A percentile compares a stretch with the other conserved stretches of the same genome.
These are phyloP conservation scores for Trissolcus brochymenae DNA, from an alignment of 2,888 invertebrate genomes.

Conservation along the genomic window DNA sequence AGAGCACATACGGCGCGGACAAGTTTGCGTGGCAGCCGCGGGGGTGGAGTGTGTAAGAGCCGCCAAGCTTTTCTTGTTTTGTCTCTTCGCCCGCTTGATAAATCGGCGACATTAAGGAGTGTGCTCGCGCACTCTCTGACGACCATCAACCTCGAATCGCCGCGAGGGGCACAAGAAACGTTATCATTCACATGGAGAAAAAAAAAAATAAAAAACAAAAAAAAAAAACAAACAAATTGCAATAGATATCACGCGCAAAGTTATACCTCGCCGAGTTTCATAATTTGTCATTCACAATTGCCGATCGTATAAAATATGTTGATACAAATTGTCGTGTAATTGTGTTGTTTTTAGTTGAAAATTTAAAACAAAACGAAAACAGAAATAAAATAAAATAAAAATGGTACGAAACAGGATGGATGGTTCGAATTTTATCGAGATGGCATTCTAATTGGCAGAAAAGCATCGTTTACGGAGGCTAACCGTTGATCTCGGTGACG, in stretches of 20 bases:
- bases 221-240: not conserved
- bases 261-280: no score
- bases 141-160: slow-evolving; percentile 63
- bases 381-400: no score
- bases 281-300: no score
- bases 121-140: slow-evolving; percentile 52
- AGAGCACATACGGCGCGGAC: slow-evolving; percentile 12
- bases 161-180: slow-evolving; percentile 53
- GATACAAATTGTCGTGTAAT: no score
- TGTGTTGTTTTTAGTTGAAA: no score
- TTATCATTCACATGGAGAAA: slow-evolving; percentile 29
- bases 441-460: not conserved
- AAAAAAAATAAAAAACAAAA: not conserved
- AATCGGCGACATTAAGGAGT: slow-evolving; percentile 65
- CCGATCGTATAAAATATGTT: no score
- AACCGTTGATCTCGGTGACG: no score
- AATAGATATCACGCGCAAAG: slow-evolving; percentile 6
- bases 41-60: slow-evolving; percentile 41
- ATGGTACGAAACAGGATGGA: no score
- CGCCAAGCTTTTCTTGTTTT: slow-evolving; percentile 64
- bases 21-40: slow-evolving; percentile 26
- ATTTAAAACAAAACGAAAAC: no score
- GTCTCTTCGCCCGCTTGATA: slow-evolving; percentile 64
- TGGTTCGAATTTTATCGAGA: slow-evolving; percentile 6
- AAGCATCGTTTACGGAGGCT: no score